Base-by-base conservation (phyloP, 2,888 invertebrate genomes). In the Catocala fraxini region DNA sequence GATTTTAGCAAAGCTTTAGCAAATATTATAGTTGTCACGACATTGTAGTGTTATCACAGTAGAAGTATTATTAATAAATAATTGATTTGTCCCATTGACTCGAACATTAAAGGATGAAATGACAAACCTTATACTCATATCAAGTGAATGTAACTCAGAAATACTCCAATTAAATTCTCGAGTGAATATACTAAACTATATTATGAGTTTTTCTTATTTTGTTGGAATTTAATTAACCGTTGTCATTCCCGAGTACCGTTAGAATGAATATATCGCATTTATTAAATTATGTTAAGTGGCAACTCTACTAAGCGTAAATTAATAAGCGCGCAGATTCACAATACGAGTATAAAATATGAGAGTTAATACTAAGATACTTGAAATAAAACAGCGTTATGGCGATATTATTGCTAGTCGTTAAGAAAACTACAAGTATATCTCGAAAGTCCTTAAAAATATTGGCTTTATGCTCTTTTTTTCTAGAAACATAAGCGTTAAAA, bases 201-300 rank as follows among this genome's bases (percentile, higher is more conserved):
- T 15, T 39, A 39, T 5, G 11, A 35, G 13, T 10, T 11, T 43
- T 84, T 68, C 56, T n/a, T n/a, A 65, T 57, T 54, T 39, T 25
- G 49, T 45, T 59, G 33, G n/a, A 51, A 56, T 61, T 63, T 54
- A 39, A 59, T 59, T 58, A 53, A 56, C 48, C 60, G 15, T 49
- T 45, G 54, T 59, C 45, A 33, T 51, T 54, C 13, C 13, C 9
- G 4, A 12, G 55, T 46, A 46, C 9, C 42, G 51, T 56, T 42
- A 43, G 15, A 46, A 47, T 46, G 56, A 51, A 56, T 56, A 61
- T 52, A 61, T 61, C 39, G 51, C 56, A 52, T 41, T 56, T 61
- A 61, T 61, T 47, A 48, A 56, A 56, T 61, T 61, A 61, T n/a
- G 47, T 51, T 61, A 56, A 61, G 52, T 61, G 56, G 56, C 11